phyloP scores from a whole-genome alignment of 2,888 invertebrate species.

The Meloe dianella region DNA sequence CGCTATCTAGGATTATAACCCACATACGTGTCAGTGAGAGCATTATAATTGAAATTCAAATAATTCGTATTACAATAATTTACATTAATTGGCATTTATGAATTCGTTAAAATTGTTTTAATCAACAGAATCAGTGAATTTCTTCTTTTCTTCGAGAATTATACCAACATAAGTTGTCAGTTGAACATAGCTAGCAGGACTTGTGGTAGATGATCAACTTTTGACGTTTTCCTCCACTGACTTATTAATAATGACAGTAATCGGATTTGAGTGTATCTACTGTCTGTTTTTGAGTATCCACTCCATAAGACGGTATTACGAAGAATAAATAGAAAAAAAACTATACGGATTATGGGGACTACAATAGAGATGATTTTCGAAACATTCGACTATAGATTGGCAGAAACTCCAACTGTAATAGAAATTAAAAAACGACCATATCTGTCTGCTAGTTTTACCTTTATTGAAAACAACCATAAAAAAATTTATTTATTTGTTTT shows the following conservation, averaged over 20 bases:
- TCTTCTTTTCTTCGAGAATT: too few relatives aligned
- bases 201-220: too few relatives aligned
- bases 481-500: neutral
- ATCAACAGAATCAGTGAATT: neutral
- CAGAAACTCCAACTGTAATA: neutral
- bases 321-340: too few relatives aligned
- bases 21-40: neutral
- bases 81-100: neutral
- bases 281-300: slow-evolving; percentile 52
- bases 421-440: neutral
- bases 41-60: too few relatives aligned
- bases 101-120: neutral
- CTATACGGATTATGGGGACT: too few relatives aligned
- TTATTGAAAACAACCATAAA: neutral
- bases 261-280: too few relatives aligned
- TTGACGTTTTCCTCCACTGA: slow-evolving; percentile 43
- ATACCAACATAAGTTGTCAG: too few relatives aligned
- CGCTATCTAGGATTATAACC: neutral
- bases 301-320: slow-evolving; percentile 44
- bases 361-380: neutral
- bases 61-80: neutral
- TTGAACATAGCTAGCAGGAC: too few relatives aligned
- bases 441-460: neutral
- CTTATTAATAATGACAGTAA: slow-evolving; percentile 44
- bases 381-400: neutral